Evolutionary conservation across 2,888 invertebrate species (phyloP), one percentile per base, ranked within the genome.

Genomic region (Xestia c-nigrum): DNA sequence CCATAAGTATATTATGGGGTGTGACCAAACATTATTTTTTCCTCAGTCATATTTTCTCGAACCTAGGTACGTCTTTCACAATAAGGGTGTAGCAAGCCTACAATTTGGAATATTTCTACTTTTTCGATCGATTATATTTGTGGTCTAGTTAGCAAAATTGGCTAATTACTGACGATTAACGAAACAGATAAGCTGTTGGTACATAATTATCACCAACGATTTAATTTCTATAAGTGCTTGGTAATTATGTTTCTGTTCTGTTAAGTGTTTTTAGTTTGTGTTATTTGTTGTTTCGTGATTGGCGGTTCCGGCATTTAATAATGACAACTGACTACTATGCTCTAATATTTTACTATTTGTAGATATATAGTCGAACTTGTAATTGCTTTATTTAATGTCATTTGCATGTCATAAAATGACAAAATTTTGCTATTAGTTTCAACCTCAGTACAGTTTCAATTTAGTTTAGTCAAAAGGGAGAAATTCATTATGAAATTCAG

Each of bases 71-170:
- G 31, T 61, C 16, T 46, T 43, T 43, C 24, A 40, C 3, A 64
- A 76, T 19, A 55, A 57, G 47, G 57, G 55, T 69, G 61, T 72
- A 59, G 47, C 55, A 76, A 81, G 12, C 63, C 69, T 24, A 85
- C 59, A 67, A 74, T 67, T 74, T 72, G 46, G 21, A 72, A 70
- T 72, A 85, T 85, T 72, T 74, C 24, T 50, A 82, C 63, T 72
- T 75, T 76, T 79, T 77, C 71, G 68, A 64, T 80, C 76, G 55
- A 79, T 75, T 76, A 84, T 64, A 64, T 74, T 76, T 76, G 84
- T 88, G 90, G 88, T 88, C 89, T 88, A 81, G 76, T 89, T 89
- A 77, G 57, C 85, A 82, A 70, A 85, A 86, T 88, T 88, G 78
- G 75, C 83, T 85, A 88, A 89, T 85, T 78, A 87, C 78, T 74